A percentile compares a stretch with the other conserved stretches of the same genome.
phyloP scores from a whole-genome alignment of 2,888 invertebrate genomes.

The Sacculina carcini region DNA sequence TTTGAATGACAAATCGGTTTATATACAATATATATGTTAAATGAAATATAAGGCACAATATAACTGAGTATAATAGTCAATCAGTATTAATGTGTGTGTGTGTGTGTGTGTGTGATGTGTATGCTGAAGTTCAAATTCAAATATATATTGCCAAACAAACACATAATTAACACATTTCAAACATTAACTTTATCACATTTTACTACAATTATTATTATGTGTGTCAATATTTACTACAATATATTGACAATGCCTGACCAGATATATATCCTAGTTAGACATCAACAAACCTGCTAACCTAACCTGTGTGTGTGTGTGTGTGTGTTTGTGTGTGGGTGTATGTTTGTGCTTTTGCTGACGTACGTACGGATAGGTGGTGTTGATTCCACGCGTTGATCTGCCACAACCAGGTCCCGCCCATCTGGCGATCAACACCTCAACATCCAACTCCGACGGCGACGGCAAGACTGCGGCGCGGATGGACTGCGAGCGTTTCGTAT shows the following conservation, averaged over 20 bases:
- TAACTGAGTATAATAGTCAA: background rate
- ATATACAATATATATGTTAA: background rate
- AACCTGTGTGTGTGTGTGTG: constrained; percentile 23
- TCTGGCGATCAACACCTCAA: no score
- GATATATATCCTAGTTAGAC: no score
- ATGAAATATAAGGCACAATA: background rate
- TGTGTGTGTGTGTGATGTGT: background rate
- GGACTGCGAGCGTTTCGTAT: constrained; percentile 50
- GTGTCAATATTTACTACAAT: no score
- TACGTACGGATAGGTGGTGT: constrained; percentile 37
- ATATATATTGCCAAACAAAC: constrained; percentile 3
- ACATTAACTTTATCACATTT: no score
- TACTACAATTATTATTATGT: no score
- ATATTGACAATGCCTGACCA: no score
- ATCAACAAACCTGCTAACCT: constrained; percentile 55
- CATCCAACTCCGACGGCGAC: no score
- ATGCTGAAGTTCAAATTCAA: constrained; percentile 3
- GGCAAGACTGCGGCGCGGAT: no score
- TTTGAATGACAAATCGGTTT: no score
- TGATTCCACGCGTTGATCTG: constrained; percentile 58
- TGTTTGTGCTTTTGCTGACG: constrained; percentile 9
- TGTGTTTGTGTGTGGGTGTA: background rate
- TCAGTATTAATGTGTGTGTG: background rate
- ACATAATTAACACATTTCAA: no score
- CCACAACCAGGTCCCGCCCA: constrained; percentile 46